These are phyloP conservation scores for Ramphastos sulfuratus DNA, from an alignment of 2,113 vertebrate species.

Conservation along the genomic window DNA sequence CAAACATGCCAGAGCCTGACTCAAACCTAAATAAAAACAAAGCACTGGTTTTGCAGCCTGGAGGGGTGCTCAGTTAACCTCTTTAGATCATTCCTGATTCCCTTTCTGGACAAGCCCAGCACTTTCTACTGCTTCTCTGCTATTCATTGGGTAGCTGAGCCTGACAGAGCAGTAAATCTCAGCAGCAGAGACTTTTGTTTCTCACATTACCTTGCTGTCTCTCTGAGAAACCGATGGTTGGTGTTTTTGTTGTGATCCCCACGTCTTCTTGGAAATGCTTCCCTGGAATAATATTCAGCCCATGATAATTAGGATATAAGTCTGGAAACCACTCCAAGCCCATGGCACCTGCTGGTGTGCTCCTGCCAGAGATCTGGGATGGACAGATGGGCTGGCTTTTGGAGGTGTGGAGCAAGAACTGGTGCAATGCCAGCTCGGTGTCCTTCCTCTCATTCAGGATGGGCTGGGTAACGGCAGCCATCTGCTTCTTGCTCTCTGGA, in stretches of 20 bases:
- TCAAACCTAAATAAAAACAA: background rate
- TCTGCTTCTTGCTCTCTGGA: background rate
- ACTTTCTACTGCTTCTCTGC: background rate
- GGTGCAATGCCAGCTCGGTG: background rate
- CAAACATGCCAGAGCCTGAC: background rate
- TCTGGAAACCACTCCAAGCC: constrained; percentile 81
- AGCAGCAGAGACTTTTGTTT: background rate
- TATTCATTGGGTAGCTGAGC: fast-evolving
- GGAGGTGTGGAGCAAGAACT: background rate
- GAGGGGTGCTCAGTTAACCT: background rate
- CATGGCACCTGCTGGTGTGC: background rate
- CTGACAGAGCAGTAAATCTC: background rate
- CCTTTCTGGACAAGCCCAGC: background rate
- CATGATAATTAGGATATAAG: constrained; percentile 53
- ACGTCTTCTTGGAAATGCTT: background rate
- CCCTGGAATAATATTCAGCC: constrained; percentile 56
- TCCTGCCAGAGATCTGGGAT: background rate
- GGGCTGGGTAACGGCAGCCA: background rate
- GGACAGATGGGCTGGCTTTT: background rate
- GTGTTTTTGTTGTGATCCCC: fast-evolving
- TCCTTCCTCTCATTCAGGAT: background rate
- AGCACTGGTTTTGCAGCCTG: fast-evolving
- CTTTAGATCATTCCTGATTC: background rate
- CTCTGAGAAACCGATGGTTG: background rate
- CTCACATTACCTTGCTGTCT: constrained; percentile 47